Conservation (phyloP, 2,113 vertebrate species). For the Tachysurus fulvidraco region DNA sequence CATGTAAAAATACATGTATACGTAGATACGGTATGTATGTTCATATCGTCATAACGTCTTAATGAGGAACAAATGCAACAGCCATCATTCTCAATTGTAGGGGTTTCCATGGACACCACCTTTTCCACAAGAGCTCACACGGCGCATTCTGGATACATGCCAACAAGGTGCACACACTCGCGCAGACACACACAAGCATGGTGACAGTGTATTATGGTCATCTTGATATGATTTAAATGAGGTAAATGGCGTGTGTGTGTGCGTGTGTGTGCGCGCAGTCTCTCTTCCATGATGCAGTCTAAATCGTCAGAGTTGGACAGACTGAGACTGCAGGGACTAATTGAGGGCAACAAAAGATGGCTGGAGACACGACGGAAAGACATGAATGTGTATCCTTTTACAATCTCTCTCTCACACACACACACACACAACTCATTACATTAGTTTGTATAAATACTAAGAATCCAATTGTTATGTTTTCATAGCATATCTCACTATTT, state of each 20-base stretch:
- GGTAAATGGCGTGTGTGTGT: slow-evolving; percentile 52
- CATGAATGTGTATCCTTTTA: slow-evolving; percentile 85
- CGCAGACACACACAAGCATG: not conserved
- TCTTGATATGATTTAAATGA: not conserved
- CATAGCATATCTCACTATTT: not conserved
- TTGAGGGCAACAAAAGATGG: slow-evolving; percentile 86
- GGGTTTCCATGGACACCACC: slow-evolving; percentile 53
- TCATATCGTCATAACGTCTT: too few relatives aligned
- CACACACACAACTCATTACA: not conserved
- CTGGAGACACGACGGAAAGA: slow-evolving; percentile 81
- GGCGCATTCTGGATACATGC: slow-evolving; percentile 55
- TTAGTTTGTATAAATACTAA: not conserved
- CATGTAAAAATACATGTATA: not conserved
- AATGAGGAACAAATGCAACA: not conserved
- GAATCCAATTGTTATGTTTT: not conserved
- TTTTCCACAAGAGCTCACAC: slow-evolving; percentile 48
- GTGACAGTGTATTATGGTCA: not conserved
- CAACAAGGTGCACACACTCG: slow-evolving; percentile 59
- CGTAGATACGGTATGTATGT: not conserved
- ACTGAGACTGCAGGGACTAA: slow-evolving; percentile 74
- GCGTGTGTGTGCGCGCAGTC: slow-evolving; percentile 61
- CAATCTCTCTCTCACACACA: not conserved
- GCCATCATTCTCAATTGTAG: slow-evolving; percentile 45
- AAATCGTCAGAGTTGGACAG: slow-evolving; percentile 59
- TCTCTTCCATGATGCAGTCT: slow-evolving; percentile 63